Evolutionary conservation across 2,888 invertebrate genomes (phyloP), one percentile per base, ranked within the genome.

Genomic region (Hybos culiciformis): DNA sequence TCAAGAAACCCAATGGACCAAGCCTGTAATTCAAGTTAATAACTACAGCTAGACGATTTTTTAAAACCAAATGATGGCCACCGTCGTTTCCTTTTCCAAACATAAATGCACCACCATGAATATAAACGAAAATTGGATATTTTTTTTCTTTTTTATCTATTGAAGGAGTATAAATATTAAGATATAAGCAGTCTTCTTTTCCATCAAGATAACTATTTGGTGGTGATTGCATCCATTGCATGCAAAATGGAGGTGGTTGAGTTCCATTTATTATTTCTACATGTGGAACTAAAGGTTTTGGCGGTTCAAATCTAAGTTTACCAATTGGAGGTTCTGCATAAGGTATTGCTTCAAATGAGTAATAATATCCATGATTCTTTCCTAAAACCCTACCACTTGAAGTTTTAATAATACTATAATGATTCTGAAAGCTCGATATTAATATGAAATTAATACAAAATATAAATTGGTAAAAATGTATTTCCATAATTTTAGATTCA

Each of bases 51-150:
- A 80, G 72, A 37, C 68, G 62, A 4, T 44, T 47, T 40, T 78
- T 74, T 74, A 83, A 74, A 1, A 84, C 50, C 48, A 71, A 68
- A 8, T 69, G 60, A 1, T 78, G 72, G 1, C 73, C 74, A 55
- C 73, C 75, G 3, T 57, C 42, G 7, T 63, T 60, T 0, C 72
- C 71, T 3, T 69, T 62, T 1, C 80, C 79, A 51, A 74, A 79
- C 74, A 81, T 80, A 57, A 76, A 81, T n/a, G 76, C 78, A 0
- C 82, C 75, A 1, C 81, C 81, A 50, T 80, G 81, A 45, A 82
- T 75, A 56, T 65, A 74, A 2, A 79, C 70, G 36, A 81, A 51
- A 0, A 81, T 80, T 0, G 81, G 78, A 23, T 77, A 63, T 7
- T 63, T 60, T 1, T 68, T 63, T 1, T 68, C 63, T 0, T 62